Conservation (phyloP, 2,888 invertebrate genomes). For the Melitaea athalia region DNA sequence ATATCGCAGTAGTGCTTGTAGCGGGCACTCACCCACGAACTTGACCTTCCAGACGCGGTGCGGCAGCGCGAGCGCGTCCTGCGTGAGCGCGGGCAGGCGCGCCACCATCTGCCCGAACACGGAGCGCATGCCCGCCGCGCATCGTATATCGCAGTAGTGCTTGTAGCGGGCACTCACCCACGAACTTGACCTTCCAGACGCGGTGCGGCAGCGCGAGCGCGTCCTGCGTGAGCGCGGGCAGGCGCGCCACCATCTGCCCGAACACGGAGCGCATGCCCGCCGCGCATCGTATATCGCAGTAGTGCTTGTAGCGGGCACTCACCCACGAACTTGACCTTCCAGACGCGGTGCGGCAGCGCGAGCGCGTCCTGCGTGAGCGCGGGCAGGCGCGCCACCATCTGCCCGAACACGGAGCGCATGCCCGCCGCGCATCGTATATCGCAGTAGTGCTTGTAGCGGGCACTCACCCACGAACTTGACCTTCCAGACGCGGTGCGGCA, state of each 20-base stretch:
- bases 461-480: conserved; percentile 96
- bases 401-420: conserved; percentile 97
- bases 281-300: too few species aligned
- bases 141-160: too few species aligned
- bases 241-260: conserved; percentile 96
- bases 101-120: conserved; percentile 98
- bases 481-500: conserved; percentile 98
- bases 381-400: conserved; percentile 95
- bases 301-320: conserved; percentile 66
- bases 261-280: conserved; percentile 97
- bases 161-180: conserved; percentile 86
- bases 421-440: conserved; percentile 95
- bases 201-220: conserved; percentile 95
- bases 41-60: conserved; percentile 99
- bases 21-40: conserved; percentile 90
- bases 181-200: conserved; percentile 99
- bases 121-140: conserved; percentile 95
- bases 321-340: conserved; percentile 99
- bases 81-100: conserved; percentile 91
- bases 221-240: conserved; percentile 92
- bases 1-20: too few species aligned
- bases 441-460: too few species aligned
- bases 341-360: conserved; percentile 95
- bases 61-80: conserved; percentile 94
- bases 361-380: conserved; percentile 93